These are phyloP conservation scores for Nemoura dubitans DNA, from an alignment of 2,888 invertebrate genomes.

Conservation along the genomic window DNA sequence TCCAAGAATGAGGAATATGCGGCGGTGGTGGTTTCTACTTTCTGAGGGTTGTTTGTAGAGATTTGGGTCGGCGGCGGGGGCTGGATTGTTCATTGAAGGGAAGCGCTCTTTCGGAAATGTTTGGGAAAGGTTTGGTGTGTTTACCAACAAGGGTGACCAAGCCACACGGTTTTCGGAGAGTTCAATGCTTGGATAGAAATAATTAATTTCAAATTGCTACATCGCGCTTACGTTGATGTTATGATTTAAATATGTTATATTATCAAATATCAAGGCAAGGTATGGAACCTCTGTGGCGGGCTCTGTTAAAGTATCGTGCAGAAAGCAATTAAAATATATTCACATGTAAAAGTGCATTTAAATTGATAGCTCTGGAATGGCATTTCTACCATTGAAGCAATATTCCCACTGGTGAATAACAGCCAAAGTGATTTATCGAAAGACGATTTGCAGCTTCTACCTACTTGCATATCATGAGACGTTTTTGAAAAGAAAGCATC, in stretches of 20 bases:
- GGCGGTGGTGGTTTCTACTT: not conserved
- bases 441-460: not conserved
- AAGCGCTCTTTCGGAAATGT: not conserved
- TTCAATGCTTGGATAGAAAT: not conserved
- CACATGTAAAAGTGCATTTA: not conserved
- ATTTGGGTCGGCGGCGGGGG: not conserved
- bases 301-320: not conserved
- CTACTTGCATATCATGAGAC: not conserved
- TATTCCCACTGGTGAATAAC: not conserved
- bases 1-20: not conserved
- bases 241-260: too few relatives aligned
- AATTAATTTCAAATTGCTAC: not conserved
- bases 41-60: not conserved
- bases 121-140: not conserved
- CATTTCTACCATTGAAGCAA: not conserved
- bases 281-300: not conserved
- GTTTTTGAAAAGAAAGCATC: not conserved
- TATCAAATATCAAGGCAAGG: too few relatives aligned
- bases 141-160: slow-evolving; percentile 4
- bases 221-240: too few relatives aligned
- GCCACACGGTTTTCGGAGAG: not conserved
- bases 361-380: not conserved
- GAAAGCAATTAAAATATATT: not conserved
- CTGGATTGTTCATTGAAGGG: not conserved
- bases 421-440: not conserved